Evolutionary conservation across 2,888 invertebrate species (phyloP).

Genomic region (Dicyrtoma fusca): DNA sequence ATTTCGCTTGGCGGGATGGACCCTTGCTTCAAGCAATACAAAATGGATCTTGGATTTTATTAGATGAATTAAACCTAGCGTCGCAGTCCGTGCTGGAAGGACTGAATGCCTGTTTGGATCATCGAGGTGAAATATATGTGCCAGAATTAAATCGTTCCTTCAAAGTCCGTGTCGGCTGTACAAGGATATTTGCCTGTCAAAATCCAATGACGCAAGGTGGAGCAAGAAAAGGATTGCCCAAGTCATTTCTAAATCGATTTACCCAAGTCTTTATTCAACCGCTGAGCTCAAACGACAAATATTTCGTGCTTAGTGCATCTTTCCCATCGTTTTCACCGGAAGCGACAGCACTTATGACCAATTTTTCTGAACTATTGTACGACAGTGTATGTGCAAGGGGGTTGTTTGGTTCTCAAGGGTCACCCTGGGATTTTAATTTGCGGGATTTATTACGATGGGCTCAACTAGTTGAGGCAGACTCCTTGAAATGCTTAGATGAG

Average conservation of each 20-base stretch:
- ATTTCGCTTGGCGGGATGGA: constrained; percentile 96
- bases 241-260: constrained; percentile 96
- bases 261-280: constrained; percentile 75
- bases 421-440: constrained; percentile 97
- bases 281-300: constrained; percentile 67
- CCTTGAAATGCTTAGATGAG: constrained; percentile 1
- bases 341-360: constrained; percentile 72
- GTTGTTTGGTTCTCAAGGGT: constrained; percentile 77
- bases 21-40: constrained; percentile 91
- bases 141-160: constrained; percentile 92
- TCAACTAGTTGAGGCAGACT: constrained; percentile 58
- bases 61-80: constrained; percentile 96
- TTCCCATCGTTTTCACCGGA: constrained; percentile 66
- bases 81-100: constrained; percentile 98
- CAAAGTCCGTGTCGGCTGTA: constrained; percentile 65
- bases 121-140: constrained; percentile 92
- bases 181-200: constrained; percentile 94
- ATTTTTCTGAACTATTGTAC: constrained; percentile 74
- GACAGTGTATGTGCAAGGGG: constrained; percentile 68
- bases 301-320: constrained; percentile 68
- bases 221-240: constrained; percentile 90
- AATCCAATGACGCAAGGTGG: constrained; percentile 97
- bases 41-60: constrained; percentile 90
- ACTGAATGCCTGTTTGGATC: constrained; percentile 97
- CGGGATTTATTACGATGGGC: constrained; percentile 95